Conservation (phyloP, 2,113 vertebrate genomes). For the Pterophyllum scalare region DNA sequence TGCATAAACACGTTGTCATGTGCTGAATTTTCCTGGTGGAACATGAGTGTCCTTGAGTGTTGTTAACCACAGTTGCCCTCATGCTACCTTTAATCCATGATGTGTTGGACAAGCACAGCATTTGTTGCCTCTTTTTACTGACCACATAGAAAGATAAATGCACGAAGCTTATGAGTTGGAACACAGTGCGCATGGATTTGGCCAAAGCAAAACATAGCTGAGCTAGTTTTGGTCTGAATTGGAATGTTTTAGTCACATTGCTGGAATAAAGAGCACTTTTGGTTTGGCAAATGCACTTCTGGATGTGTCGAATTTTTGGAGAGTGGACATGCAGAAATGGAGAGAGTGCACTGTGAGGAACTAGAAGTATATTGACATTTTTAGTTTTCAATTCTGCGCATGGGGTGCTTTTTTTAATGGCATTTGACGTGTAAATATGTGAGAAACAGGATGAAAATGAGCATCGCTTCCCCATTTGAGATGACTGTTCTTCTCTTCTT, state of each 20-base stretch:
- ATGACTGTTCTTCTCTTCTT: not conserved
- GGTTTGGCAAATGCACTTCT: constrained; percentile 45
- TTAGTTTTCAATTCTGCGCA: not conserved
- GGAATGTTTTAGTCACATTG: constrained; percentile 71
- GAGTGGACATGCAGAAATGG: not conserved
- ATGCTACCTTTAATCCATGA: not conserved
- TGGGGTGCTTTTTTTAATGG: not conserved
- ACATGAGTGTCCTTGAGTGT: constrained; percentile 3
- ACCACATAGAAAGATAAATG: constrained; percentile 41
- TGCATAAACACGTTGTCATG: constrained; percentile 20
- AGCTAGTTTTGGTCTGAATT: constrained; percentile 68
- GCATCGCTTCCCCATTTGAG: not conserved
- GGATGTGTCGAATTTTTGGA: constrained; percentile 11
- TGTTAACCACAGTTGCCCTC: constrained; percentile 24
- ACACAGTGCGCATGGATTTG: constrained; percentile 29
- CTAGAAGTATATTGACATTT: not conserved
- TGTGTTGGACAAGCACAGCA: not conserved
- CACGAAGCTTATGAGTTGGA: constrained; percentile 35
- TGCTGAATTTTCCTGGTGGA: constrained; percentile 27
- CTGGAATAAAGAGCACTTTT: constrained; percentile 50
- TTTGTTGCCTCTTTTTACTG: constrained; percentile 21
- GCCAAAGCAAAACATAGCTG: constrained; percentile 55
- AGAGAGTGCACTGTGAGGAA: constrained; percentile 7
- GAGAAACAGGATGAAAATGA: not conserved
- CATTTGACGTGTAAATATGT: not conserved